Evolutionary conservation across 2,888 invertebrate genomes (phyloP).

Genomic region (Julus scandinavius): DNA sequence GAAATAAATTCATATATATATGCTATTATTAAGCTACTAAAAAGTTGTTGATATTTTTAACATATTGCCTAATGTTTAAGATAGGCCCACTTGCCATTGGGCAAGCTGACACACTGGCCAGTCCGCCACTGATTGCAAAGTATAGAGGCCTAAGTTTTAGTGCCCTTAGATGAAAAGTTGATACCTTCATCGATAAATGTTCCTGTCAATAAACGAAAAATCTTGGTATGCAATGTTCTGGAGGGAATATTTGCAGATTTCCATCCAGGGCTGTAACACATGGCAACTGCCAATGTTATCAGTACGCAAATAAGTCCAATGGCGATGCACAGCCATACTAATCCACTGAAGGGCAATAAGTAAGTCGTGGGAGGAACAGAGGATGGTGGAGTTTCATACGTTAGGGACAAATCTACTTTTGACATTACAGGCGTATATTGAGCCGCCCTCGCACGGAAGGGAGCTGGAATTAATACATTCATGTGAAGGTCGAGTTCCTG

Average conservation of each 20-base stretch:
- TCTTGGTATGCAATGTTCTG: not conserved
- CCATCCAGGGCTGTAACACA: conserved; percentile 46
- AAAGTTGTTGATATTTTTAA: too few relatives aligned
- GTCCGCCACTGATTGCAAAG: too few relatives aligned
- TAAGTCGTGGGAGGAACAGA: conserved; percentile 51
- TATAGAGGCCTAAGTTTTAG: too few relatives aligned
- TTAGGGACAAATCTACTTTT: conserved; percentile 47
- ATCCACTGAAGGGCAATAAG: conserved; percentile 48
- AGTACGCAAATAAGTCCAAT: not conserved
- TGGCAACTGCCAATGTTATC: not conserved
- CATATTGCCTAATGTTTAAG: too few relatives aligned
- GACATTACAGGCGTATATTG: conserved; percentile 42
- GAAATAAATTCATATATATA: not conserved
- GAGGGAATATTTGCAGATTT: not conserved
- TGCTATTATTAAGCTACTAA: too few relatives aligned
- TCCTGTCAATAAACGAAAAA: conserved; percentile 47
- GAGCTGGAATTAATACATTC: not conserved
- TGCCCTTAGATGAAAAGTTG: not conserved
- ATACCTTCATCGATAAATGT: conserved; percentile 55
- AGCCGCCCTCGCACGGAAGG: not conserved
- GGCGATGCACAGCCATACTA: conserved; percentile 45
- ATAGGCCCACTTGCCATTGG: too few relatives aligned
- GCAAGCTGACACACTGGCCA: too few relatives aligned
- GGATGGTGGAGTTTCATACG: conserved; percentile 45
- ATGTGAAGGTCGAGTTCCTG: conserved; percentile 28